These are phyloP conservation scores for Nebria salina DNA, from an alignment of 2,888 invertebrate species.

Conservation along the genomic window DNA sequence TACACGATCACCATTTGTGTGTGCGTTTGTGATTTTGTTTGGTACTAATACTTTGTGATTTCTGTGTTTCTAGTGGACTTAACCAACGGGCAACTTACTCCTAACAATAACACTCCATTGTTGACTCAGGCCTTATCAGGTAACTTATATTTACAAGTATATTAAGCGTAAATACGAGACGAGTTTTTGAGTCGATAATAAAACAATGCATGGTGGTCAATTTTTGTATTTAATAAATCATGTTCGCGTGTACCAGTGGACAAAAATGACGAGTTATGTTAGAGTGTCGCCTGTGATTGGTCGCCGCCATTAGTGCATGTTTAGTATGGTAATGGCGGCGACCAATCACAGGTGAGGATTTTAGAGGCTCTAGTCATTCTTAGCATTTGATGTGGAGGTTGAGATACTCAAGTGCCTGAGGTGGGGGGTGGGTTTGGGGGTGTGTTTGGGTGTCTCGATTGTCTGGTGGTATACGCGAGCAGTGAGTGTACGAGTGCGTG, in stretches of 20 bases:
- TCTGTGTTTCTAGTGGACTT: slow-evolving; percentile 79
- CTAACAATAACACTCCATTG: slow-evolving; percentile 95
- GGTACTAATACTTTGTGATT: slow-evolving; percentile 35
- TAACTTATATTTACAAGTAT: slow-evolving; percentile 61
- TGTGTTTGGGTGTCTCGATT: not conserved
- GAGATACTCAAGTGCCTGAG: no score
- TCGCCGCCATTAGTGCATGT: no score
- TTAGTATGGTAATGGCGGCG: no score
- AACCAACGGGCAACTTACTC: slow-evolving; percentile 94
- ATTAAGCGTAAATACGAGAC: no score
- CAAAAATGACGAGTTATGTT: not conserved
- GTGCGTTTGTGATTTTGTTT: not conserved
- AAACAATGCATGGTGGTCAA: not conserved
- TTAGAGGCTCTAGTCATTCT: no score
- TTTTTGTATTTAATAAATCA: not conserved
- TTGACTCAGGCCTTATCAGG: slow-evolving; percentile 96
- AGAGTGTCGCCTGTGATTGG: no score
- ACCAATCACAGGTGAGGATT: no score
- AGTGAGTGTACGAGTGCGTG: slow-evolving; percentile 49
- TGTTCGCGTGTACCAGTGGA: not conserved
- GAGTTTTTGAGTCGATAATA: not conserved
- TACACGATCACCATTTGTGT: not conserved
- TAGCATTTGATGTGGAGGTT: no score
- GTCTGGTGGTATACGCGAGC: not conserved
- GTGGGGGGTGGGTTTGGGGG: not conserved